Evolutionary conservation across 2,113 vertebrate species (phyloP).

Genomic region (Hepsetus odoe): DNA sequence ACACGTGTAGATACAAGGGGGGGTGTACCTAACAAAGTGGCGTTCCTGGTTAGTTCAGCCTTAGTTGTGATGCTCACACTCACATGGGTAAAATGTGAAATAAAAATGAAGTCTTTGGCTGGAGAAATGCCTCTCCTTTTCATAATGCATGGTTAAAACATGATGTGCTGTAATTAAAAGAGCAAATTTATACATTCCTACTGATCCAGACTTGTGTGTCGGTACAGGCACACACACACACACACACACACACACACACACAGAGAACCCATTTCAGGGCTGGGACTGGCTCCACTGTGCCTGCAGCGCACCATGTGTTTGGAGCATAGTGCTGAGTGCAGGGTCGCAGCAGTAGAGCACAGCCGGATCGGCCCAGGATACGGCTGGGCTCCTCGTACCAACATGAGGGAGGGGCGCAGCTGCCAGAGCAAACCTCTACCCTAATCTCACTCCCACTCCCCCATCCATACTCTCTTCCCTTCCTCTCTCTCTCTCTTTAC

Average conservation of each 20-base stretch:
- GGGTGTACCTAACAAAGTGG: too few species aligned
- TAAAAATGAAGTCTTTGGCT: conserved; percentile 6
- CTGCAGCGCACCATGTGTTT: conserved; percentile 55
- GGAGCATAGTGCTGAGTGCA: conserved; percentile 45
- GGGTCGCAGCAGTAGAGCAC: conserved; percentile 45
- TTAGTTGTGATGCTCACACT: background rate
- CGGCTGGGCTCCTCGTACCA: conserved; percentile 35
- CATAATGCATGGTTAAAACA: conserved; percentile 16
- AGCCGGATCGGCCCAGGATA: conserved; percentile 41
- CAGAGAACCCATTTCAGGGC: conserved; percentile 30
- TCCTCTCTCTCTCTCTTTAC: conserved; percentile 20
- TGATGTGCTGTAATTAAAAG: conserved; percentile 26
- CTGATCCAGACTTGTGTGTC: background rate
- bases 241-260: conserved; percentile 39
- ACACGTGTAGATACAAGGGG: too few species aligned
- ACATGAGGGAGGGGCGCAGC: conserved; percentile 44
- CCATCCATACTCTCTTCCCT: too few species aligned
- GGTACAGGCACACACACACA: background rate
- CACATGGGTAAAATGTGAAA: background rate
- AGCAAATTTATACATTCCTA: conserved; percentile 5
- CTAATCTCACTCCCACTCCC: background rate
- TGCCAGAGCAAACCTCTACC: conserved; percentile 33
- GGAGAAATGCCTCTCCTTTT: background rate
- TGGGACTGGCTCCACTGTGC: conserved; percentile 47
- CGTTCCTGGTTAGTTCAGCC: too few species aligned